A percentile compares a stretch with the other conserved stretches of the same genome.
phyloP scores from a whole-genome alignment of 2,888 invertebrate species.

The Brachyptera risi region DNA sequence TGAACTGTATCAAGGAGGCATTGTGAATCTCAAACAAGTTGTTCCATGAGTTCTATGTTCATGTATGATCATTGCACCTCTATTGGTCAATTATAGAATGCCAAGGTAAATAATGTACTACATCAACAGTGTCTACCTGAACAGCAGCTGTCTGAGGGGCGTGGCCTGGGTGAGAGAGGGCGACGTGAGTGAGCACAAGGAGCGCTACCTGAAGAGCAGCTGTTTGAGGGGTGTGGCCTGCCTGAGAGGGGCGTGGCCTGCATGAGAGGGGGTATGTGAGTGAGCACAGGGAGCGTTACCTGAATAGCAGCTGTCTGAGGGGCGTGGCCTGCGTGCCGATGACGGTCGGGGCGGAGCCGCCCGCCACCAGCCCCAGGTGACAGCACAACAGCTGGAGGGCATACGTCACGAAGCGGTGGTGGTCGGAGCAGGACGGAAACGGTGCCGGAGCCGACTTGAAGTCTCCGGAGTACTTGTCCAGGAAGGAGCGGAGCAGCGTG shows the following conservation, averaged over 20 bases:
- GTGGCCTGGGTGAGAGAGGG: too few species aligned
- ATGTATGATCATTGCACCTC: too few species aligned
- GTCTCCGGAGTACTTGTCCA: conserved; percentile 53
- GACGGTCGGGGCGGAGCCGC: conserved; percentile 47
- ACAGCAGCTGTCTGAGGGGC: conserved; percentile 52
- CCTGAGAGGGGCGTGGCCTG: too few species aligned
- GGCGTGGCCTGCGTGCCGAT: conserved; percentile 52
- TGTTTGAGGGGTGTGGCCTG: conserved; percentile 51
- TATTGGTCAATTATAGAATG: too few species aligned
- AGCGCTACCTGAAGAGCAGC: conserved; percentile 52
- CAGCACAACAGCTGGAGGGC: conserved; percentile 54
- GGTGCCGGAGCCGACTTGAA: conserved; percentile 49
- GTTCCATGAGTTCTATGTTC: too few species aligned
- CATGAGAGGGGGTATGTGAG: too few species aligned
- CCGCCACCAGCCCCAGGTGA: conserved; percentile 55
- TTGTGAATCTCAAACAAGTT: too few species aligned
- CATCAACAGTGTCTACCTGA: too few species aligned
- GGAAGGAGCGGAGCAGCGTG: conserved; percentile 50
- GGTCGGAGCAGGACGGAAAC: conserved; percentile 49
- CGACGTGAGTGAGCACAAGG: too few species aligned
- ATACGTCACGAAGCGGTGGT: conserved; percentile 54
- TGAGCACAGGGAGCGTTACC: too few species aligned
- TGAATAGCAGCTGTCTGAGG: conserved; percentile 53
- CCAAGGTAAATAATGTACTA: too few species aligned
- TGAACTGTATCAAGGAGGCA: too few species aligned